Evolutionary conservation across 2,888 invertebrate species (phyloP).

Genomic region (Tenthredo livida): DNA sequence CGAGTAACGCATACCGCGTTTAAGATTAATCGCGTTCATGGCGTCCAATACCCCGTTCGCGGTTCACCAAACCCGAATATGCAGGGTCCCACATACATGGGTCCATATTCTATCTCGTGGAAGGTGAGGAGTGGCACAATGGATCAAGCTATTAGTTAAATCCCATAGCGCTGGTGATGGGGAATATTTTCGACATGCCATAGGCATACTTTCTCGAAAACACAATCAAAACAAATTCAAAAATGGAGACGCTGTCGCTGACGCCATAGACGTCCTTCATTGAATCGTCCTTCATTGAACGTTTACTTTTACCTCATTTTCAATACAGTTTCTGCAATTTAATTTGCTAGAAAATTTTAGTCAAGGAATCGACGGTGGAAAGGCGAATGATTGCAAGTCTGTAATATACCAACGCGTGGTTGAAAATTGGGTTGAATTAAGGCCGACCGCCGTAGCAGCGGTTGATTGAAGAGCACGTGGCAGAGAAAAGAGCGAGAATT

Average conservation of each 20-base stretch:
- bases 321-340: neutral
- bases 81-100: neutral
- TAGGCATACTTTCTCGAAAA: too few species aligned
- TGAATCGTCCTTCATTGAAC: too few species aligned
- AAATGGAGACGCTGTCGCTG: too few species aligned
- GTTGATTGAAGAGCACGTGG: constrained; percentile 44
- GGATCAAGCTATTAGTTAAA: neutral
- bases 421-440: constrained; percentile 1
- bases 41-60: neutral
- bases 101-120: neutral
- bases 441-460: constrained; percentile 31
- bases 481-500: constrained; percentile 40
- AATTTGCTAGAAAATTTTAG: neutral
- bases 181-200: neutral
- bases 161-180: neutral
- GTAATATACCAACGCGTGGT: neutral
- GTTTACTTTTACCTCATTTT: neutral
- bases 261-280: too few species aligned
- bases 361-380: neutral
- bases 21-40: constrained; percentile 33
- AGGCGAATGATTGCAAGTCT: neutral
- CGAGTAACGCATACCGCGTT: constrained; percentile 16
- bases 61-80: constrained; percentile 36
- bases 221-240: too few species aligned
- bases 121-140: constrained; percentile 17